Percentiles rank a stretch among this genome's conserved stretches.
Conservation (phyloP, 2,797 vertebrate genomes). For the Danio choprae region DNA sequence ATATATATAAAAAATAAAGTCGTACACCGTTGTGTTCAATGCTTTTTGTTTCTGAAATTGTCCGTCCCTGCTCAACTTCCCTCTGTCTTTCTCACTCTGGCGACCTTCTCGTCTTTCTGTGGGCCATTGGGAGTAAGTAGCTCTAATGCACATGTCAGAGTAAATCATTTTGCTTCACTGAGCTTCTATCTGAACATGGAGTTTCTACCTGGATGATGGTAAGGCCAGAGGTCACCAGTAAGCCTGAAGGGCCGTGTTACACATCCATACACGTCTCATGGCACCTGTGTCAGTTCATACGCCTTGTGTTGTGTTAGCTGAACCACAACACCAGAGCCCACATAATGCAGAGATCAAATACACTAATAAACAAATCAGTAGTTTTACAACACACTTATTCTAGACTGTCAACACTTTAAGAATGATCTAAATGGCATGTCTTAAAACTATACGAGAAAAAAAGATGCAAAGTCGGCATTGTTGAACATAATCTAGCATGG, state of each 20-base stretch:
- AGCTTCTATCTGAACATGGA: conserved; percentile 43
- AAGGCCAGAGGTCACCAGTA: conserved; percentile 25
- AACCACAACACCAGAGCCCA: not conserved
- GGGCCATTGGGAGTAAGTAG: conserved; percentile 34
- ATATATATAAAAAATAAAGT: not conserved
- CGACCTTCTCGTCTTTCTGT: conserved; percentile 2
- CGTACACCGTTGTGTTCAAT: not conserved
- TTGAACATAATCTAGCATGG: not conserved
- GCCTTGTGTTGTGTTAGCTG: not conserved
- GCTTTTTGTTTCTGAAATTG: not conserved
- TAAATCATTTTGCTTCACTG: conserved; percentile 69
- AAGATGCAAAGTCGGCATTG: not conserved
- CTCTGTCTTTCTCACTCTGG: not conserved
- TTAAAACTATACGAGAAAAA: not conserved
- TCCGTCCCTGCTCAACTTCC: not conserved
- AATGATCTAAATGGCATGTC: not conserved
- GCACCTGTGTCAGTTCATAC: not conserved
- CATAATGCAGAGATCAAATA: not conserved
- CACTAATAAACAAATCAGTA: not conserved
- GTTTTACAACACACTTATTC: not conserved
- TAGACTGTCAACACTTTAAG: not conserved
- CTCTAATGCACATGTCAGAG: conserved; percentile 73
- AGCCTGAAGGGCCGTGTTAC: conserved; percentile 30
- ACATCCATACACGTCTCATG: conserved; percentile 14
- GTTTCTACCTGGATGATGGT: conserved; percentile 39